Conservation (phyloP, 2,113 vertebrate species). For the Serinus canaria region DNA sequence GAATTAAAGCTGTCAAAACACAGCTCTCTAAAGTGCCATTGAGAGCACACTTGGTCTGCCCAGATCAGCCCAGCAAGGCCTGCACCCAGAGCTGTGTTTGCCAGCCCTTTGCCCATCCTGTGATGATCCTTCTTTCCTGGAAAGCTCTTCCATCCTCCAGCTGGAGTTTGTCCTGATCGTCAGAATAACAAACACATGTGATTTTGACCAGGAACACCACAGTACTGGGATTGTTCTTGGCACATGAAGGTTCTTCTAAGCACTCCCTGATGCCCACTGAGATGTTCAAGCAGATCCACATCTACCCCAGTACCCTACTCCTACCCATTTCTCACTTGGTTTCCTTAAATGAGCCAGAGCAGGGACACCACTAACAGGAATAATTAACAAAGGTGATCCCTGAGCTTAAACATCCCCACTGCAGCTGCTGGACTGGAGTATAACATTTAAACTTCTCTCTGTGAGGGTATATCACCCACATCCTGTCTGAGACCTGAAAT, state of each 20-base stretch:
- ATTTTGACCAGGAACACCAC: not conserved
- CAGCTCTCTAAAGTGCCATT: not conserved
- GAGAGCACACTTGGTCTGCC: not conserved
- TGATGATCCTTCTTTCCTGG: not conserved
- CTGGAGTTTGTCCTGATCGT: not conserved
- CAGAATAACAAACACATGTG: not conserved
- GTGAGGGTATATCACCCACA: not conserved
- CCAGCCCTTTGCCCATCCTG: not conserved
- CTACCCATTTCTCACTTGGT: not conserved
- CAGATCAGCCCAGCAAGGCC: not conserved
- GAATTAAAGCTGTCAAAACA: slow-evolving; percentile 34
- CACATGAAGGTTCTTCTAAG: not conserved
- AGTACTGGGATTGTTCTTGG: not conserved
- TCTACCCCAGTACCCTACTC: not conserved
- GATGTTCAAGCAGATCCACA: not conserved
- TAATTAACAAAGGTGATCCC: not conserved
- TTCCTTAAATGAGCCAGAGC: not conserved
- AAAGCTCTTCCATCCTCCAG: not conserved
- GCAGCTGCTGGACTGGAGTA: not conserved
- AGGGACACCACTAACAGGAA: not conserved
- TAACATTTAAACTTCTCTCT: not conserved
- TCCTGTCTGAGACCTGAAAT: not conserved
- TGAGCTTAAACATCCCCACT: not conserved
- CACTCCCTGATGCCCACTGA: not conserved
- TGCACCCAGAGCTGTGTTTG: not conserved